Percentiles rank a stretch among this genome's conserved stretches.
Conservation (phyloP, 2,888 invertebrate species). For the Napeogenes inachia region DNA sequence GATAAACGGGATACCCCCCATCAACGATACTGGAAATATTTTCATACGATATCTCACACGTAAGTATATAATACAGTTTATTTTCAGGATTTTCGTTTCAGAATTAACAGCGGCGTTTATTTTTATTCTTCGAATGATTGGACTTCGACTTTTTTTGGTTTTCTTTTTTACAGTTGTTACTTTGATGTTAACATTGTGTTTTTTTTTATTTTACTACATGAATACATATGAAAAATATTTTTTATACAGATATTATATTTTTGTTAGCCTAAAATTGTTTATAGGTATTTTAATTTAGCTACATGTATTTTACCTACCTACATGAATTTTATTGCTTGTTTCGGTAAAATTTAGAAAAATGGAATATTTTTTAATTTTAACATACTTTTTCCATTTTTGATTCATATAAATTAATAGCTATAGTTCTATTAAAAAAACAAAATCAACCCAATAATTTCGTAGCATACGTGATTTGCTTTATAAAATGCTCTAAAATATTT, state of each 20-base stretch:
- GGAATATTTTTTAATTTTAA: no score
- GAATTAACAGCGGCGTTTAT: neutral
- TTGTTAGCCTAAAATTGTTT: neutral
- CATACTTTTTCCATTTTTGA: no score
- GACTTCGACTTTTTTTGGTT: neutral
- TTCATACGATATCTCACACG: conserved; percentile 71
- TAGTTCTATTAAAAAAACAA: no score
- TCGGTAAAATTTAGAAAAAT: no score
- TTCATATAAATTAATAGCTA: no score
- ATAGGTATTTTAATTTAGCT: no score
- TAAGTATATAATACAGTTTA: conserved; percentile 50
- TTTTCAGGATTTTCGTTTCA: conserved; percentile 47
- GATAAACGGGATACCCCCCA: conserved; percentile 47
- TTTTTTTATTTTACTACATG: no score
- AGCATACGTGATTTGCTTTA: conserved; percentile 7
- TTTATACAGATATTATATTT: neutral
- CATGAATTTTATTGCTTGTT: no score
- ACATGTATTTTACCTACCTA: no score
- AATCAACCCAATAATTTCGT: conserved; percentile 3
- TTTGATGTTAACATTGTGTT: no score
- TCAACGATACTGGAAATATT: conserved; percentile 56
- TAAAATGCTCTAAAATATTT: conserved; percentile 14
- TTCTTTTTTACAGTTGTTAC: neutral
- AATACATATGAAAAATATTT: no score
- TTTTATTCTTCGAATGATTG: neutral